Evolutionary conservation across 92 coral and sea anemone species (phyloP).

Genomic region (Chrysogorgia sp.): DNA sequence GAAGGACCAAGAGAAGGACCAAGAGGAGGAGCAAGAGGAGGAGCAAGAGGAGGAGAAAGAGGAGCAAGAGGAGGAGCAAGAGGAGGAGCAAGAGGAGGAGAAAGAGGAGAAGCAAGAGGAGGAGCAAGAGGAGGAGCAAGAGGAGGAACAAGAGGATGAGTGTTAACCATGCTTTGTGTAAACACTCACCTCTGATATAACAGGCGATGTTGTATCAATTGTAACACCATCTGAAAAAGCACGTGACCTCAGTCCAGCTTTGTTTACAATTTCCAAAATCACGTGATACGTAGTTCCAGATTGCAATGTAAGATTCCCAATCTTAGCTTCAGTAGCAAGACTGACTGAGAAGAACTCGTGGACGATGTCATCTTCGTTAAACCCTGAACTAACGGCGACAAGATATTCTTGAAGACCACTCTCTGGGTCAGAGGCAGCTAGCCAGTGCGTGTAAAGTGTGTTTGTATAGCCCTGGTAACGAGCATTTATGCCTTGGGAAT

Average conservation of each 20-base stretch:
- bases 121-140: no score
- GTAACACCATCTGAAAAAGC: conserved; percentile 23
- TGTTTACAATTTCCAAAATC: conserved; percentile 28
- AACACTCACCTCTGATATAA: conserved; percentile 26
- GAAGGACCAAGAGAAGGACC: no score
- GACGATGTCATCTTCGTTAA: conserved; percentile 78
- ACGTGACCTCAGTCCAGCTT: conserved; percentile 36
- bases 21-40: no score
- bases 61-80: no score
- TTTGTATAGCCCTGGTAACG: conserved; percentile 64
- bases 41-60: no score
- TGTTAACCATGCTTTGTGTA: not conserved
- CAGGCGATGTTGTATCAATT: conserved; percentile 22
- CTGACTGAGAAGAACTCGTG: conserved; percentile 66
- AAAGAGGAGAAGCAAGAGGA: no score
- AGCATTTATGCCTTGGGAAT: conserved; percentile 48
- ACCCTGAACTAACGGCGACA: conserved; percentile 83
- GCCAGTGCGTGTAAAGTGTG: conserved; percentile 68
- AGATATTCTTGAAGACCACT: conserved; percentile 85
- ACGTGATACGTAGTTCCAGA: conserved; percentile 65
- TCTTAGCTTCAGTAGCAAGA: conserved; percentile 54
- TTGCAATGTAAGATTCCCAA: conserved; percentile 66
- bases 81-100: no score
- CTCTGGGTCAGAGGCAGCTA: conserved; percentile 70
- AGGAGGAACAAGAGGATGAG: conserved; percentile 40